phyloP scores from a whole-genome alignment of 1,140 invertebrate genomes.

The Drosophila leontia region DNA sequence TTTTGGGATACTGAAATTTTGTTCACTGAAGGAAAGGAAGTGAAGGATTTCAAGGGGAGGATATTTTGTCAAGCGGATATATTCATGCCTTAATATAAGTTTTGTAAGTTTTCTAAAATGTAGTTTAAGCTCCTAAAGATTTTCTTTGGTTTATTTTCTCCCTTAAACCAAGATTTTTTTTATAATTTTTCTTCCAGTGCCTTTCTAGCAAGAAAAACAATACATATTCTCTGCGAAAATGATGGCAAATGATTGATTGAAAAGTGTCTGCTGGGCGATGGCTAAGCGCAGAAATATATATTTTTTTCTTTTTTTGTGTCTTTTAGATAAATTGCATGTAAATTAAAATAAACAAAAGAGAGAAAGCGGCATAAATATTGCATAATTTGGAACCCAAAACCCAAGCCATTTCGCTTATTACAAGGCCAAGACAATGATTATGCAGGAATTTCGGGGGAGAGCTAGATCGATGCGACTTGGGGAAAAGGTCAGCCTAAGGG shows the following conservation, averaged over 20 bases:
- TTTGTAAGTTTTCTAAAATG: no score
- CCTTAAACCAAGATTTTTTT: no score
- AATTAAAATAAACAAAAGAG: slow-evolving; percentile 53
- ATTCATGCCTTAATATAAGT: no score
- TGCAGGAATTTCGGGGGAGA: slow-evolving; percentile 22
- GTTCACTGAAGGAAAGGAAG: background rate
- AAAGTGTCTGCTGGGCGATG: slow-evolving; percentile 4
- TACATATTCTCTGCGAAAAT: slow-evolving; percentile 11
- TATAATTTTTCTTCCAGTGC: background rate
- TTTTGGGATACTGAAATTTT: background rate
- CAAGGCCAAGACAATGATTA: slow-evolving; percentile 37
- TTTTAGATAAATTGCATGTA: slow-evolving; percentile 39
- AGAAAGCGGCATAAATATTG: slow-evolving; percentile 46
- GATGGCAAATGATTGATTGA: slow-evolving; percentile 59
- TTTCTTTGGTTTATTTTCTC: no score
- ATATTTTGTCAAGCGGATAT: no score
- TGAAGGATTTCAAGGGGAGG: no score
- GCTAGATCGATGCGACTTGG: slow-evolving; percentile 17
- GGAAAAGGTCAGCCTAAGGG: slow-evolving; percentile 5
- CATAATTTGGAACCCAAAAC: slow-evolving; percentile 28
- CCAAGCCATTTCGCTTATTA: slow-evolving; percentile 50
- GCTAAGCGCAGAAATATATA: slow-evolving; percentile 20
- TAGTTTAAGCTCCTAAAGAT: no score
- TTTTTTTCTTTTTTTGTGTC: slow-evolving; percentile 4
- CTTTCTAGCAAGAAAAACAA: background rate